These are phyloP conservation scores for Slavum lentiscoides DNA, from an alignment of 2,888 invertebrate species.

Conservation along the genomic window DNA sequence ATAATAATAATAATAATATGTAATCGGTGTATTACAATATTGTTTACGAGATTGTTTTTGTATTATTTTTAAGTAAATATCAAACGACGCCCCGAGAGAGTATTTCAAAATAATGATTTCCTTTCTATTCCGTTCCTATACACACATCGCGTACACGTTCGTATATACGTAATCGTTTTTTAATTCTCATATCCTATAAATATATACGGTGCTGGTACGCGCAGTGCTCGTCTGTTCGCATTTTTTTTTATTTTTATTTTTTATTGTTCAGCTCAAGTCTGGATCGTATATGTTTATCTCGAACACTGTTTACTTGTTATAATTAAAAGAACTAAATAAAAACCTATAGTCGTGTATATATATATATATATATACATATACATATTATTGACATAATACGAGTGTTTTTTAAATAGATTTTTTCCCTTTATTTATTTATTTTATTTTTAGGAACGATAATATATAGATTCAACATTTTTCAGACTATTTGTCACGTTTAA, in stretches of 20 bases:
- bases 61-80: neutral
- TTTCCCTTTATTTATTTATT: too few relatives aligned
- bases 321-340: slow-evolving; percentile 26
- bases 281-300: slow-evolving; percentile 26
- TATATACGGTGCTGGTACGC: slow-evolving; percentile 6
- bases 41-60: neutral
- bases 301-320: slow-evolving; percentile 38
- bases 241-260: slow-evolving; percentile 34
- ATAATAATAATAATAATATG: neutral
- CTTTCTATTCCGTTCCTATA: slow-evolving; percentile 12
- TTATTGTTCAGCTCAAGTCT: slow-evolving; percentile 14
- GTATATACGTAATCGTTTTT: slow-evolving; percentile 1
- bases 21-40: neutral
- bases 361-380: too few relatives aligned
- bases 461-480: neutral
- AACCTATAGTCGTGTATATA: neutral
- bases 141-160: too few relatives aligned
- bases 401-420: slow-evolving; percentile 27
- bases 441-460: slow-evolving; percentile 13
- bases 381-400: slow-evolving; percentile 8
- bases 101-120: slow-evolving; percentile 21
- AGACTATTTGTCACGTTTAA: neutral
- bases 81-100: slow-evolving; percentile 5
- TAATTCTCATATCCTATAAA: slow-evolving; percentile 4
- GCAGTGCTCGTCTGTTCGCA: neutral